A percentile compares a stretch with the other conserved stretches of the same genome.
Conservation (phyloP, 2,797 vertebrate species). For the Lutjanus campechanus region DNA sequence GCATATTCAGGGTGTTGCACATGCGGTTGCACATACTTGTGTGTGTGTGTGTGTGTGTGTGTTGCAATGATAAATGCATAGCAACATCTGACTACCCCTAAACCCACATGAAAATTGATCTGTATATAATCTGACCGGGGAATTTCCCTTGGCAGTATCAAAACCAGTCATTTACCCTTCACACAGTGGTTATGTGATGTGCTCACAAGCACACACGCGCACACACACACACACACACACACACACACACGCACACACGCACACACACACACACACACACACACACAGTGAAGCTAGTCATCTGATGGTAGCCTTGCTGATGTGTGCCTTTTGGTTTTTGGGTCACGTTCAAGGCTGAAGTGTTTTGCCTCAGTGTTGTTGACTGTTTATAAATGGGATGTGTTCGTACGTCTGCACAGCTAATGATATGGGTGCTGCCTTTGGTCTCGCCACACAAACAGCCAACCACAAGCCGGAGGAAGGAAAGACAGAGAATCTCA, state of each 20-base stretch:
- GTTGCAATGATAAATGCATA: slow-evolving; percentile 70
- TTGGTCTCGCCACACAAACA: slow-evolving; percentile 61
- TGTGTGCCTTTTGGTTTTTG: slow-evolving; percentile 70
- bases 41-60: slow-evolving; percentile 25
- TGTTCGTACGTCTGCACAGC: slow-evolving; percentile 60
- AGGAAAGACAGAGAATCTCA: slow-evolving; percentile 1
- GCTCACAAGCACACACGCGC: slow-evolving; percentile 42
- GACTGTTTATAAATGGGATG: slow-evolving; percentile 68
- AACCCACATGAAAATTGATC: slow-evolving; percentile 80
- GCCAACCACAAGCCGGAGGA: slow-evolving; percentile 44
- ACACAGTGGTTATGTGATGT: slow-evolving; percentile 65
- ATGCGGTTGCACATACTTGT: slow-evolving; percentile 16
- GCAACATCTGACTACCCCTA: slow-evolving; percentile 55
- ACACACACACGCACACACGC: slow-evolving; percentile 38
- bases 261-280: slow-evolving; percentile 37
- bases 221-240: slow-evolving; percentile 43
- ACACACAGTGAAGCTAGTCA: slow-evolving; percentile 43
- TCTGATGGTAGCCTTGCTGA: slow-evolving; percentile 45
- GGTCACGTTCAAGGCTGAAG: slow-evolving; percentile 75
- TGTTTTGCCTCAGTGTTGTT: slow-evolving; percentile 63
- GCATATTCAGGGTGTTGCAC: slow-evolving; percentile 12
- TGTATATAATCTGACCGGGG: slow-evolving; percentile 71
- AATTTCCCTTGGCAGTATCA: slow-evolving; percentile 74
- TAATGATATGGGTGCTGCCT: slow-evolving; percentile 70
- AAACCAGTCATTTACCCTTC: slow-evolving; percentile 78